Base-by-base conservation (phyloP, 1,140 invertebrate species). In the Drosophila nebulosa region DNA sequence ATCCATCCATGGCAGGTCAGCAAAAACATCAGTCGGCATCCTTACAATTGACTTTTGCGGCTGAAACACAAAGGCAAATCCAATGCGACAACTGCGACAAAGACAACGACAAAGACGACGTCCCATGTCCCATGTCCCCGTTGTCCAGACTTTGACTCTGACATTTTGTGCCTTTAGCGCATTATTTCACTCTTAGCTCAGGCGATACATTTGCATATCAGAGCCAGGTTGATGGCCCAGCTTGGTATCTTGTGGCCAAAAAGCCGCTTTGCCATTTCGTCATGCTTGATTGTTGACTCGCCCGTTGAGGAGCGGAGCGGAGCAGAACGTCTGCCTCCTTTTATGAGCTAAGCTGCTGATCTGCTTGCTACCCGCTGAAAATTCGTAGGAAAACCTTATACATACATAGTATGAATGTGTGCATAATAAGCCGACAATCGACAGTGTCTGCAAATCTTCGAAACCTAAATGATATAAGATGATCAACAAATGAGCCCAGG, bases 241-340 rank as follows among this genome's bases (percentile, higher is more conserved):
- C 55, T 53, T 60, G 53, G 16, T 18, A 59, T 42, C 52, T 66
- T 75, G 59, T 68, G 64, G 59, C 55, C 59, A 24, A 32, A 70
- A 88, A 86, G 74, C 83, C 74, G 78, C 81, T 85, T 76, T 64
- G 74, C 80, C 83, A 88, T 88, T 86, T 86, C 83, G 81, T 88
- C 83, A 86, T 88, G 84, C 83, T 78, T 76, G 70, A 83, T 78
- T 69, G 67, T 81, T 78, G 78, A 63, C 51, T 36, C n/a, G 35
- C 35, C 35, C 18, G 16, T 18, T 46, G 39, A 36, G 35, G 35
- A 36, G 10, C 30, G 3, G 0, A 32, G 9, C 30, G 30, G 4
- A 12, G 9, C 30, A 12, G 30, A 32, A 10, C 30, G 16, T 46
- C 6, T 88, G 74, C 71, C 74, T 81, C 67, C 74, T 88, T 83